These are phyloP conservation scores for Cynodonichthys magdalenae DNA, from an alignment of 2,797 vertebrate species.

Conservation along the genomic window DNA sequence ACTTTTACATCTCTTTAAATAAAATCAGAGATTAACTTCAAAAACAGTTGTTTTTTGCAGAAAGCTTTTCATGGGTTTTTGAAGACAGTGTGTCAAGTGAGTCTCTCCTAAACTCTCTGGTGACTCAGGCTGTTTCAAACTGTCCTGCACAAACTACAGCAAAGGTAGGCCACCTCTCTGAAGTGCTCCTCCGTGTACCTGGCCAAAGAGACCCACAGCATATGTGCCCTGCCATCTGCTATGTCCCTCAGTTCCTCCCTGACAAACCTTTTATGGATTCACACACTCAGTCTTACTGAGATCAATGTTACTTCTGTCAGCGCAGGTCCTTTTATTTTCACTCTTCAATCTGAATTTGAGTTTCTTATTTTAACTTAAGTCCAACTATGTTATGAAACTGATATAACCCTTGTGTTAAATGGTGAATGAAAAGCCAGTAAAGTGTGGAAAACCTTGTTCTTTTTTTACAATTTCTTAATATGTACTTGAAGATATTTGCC, in stretches of 20 bases:
- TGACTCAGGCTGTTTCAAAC: conserved; percentile 28
- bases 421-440: too few relatives aligned
- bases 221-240: conserved; percentile 73
- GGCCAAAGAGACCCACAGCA: conserved; percentile 62
- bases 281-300: conserved; percentile 41
- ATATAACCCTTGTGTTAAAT: too few relatives aligned
- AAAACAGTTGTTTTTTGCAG: background rate
- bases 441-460: too few relatives aligned
- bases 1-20: background rate
- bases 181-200: conserved; percentile 67
- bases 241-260: conserved; percentile 38
- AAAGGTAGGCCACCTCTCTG: conserved; percentile 66
- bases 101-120: conserved; percentile 10
- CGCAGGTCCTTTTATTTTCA: conserved; percentile 25
- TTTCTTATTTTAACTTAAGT: background rate
- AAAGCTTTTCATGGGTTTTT: background rate
- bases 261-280: conserved; percentile 64
- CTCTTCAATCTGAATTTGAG: background rate
- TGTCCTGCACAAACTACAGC: conserved; percentile 37
- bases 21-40: background rate
- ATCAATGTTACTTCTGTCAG: conserved; percentile 32
- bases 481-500: too few relatives aligned
- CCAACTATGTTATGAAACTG: background rate
- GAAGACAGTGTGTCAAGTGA: conserved; percentile 4
- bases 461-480: too few relatives aligned